Base-by-base conservation (phyloP, 2,888 invertebrate species). In the Morinoia aosen region DNA sequence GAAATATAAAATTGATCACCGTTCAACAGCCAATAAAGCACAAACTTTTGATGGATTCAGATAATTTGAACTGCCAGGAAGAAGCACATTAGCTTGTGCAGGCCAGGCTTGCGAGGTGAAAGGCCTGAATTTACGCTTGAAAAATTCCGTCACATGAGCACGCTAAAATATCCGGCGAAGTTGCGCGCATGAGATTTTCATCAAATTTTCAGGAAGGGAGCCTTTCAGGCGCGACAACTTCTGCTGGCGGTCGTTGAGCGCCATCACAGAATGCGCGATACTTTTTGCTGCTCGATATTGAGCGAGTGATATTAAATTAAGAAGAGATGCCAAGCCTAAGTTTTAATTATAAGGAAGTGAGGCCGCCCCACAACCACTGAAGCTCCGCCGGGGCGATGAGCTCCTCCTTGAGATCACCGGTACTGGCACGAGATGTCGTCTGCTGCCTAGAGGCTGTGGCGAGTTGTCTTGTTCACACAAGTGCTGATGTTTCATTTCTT, bases 301-400 rank as follows among this genome's bases (percentile, higher is more conserved):
- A 93, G 93, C 48, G 48, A 57, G 93, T 57, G 93, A 93, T 93
- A 93, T 93, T 93, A 57, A 93, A 93, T 93, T 93, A 16, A 93
- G 39, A 93, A 57, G 58, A 93, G 56, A 93, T 93, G 93, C 57
- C 57, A 33, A 33, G n/a, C 93, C 25, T 25, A 93, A 93, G 93
- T 57, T 57, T 57, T 93, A 93, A 93, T 93, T 93, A 93, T 93
- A 57, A 93, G 14, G 93, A 57, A 93, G 93, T 93, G 40, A 48
- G 40, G 48, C 10, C 90, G 90, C 48, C 39, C 39, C 90, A 2
- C 25, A 76, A 33, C 25, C 8, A 33, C 76, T 76, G 25, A 33
- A 25, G 33, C 76, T 16, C 8, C 19, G 76, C 76, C 10, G 16
- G 33, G 25, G 16, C 19, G 61, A 12, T 19, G 61, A 12, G 14